Evolutionary conservation across 2,113 vertebrate species (phyloP), one percentile per base, ranked within the genome.

Genomic region (Micronycteris hirsuta): DNA sequence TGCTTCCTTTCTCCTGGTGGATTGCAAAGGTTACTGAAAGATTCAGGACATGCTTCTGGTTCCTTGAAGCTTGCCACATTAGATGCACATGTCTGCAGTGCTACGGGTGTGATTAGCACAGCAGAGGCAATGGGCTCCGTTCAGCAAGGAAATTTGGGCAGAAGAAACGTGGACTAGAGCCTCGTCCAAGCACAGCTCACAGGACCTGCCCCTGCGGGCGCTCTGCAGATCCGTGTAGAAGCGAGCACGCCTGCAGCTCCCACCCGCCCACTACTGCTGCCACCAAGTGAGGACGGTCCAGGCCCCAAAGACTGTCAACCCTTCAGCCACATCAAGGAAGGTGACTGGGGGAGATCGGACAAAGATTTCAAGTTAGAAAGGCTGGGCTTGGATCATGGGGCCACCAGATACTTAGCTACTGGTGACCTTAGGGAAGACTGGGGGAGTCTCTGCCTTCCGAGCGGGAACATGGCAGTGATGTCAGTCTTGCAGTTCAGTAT

Each of bases 161-260:
- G 56, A 61, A 28, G 28, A 61, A 61, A 26, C 11, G 3, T 4
- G 85, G 41, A 4, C 28, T 0, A n/a, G 43, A 86, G 38, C 65
- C 78, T 76, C 9, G 0, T 36, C 47, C 10, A 5, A 3, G 1
- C 47, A 7, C 8, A n/a, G n/a, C n/a, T n/a, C n/a, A n/a, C n/a
- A 6, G 26, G 56, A 6, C n/a, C 70, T 26, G 16, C 54, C 16
- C 1, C 41, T 0, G 4, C 65, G 56, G 91, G 83, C 0, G 2
- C 38, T 11, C 36, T 36, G 12, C 31, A 24, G 33, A 47, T 12
- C 4, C 0, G 1, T 17, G 14, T 8, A 4, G 49, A 16, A 14
- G 6, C 5, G 20, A 63, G 1, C 12, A 2, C 16, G 41, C 0
- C 0, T 11, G n/a, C 5, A 33, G 4, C 5, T 2, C 43, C 16